Evolutionary conservation across 2,113 vertebrate species (phyloP).

Genomic region (Sakesphorus luctuosus): DNA sequence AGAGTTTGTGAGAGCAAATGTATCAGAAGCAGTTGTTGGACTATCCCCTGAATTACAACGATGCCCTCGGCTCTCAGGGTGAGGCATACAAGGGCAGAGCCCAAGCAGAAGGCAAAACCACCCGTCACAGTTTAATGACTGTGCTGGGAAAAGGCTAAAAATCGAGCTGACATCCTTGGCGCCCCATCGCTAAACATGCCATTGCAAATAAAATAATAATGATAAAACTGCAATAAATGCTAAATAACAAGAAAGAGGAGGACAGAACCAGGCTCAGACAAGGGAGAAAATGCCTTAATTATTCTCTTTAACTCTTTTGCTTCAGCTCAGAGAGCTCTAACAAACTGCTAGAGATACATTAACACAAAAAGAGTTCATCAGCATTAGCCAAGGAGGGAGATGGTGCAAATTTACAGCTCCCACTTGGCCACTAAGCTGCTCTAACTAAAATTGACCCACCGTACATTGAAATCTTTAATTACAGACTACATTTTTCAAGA

Average conservation of each 20-base stretch:
- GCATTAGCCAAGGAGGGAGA: not conserved
- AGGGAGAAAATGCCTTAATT: not conserved
- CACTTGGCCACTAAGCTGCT: not conserved
- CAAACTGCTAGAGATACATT: not conserved
- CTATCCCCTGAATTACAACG: not conserved
- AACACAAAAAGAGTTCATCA: not conserved
- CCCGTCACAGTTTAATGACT: not conserved
- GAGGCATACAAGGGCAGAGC: not conserved
- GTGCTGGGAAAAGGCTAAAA: slow-evolving; percentile 17
- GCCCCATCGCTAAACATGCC: not conserved
- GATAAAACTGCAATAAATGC: not conserved
- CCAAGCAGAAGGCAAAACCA: slow-evolving; percentile 4
- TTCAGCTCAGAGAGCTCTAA: not conserved
- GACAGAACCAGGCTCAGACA: not conserved
- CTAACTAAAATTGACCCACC: not conserved
- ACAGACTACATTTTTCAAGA: not conserved
- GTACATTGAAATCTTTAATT: not conserved
- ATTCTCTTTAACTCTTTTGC: not conserved
- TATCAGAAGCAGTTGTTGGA: fast-evolving
- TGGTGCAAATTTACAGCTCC: not conserved
- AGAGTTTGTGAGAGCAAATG: fast-evolving
- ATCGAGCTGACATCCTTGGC: not conserved
- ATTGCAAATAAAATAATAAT: not conserved
- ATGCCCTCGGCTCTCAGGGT: not conserved
- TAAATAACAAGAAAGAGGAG: not conserved